Evolutionary conservation across 1,140 invertebrate species (phyloP).

Genomic region (Drosophila nasuta): DNA sequence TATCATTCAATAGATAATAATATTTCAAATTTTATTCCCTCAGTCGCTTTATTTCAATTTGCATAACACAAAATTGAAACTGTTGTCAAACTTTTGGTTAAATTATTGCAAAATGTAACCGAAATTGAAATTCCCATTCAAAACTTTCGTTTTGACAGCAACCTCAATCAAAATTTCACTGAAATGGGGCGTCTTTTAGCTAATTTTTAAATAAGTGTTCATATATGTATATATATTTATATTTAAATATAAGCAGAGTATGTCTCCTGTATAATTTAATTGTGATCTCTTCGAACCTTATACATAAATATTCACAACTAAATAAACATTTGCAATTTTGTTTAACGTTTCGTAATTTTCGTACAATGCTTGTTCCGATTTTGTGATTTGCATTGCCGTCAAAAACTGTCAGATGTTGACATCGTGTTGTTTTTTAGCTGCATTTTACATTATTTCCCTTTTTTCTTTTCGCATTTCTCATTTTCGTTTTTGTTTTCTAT

Average conservation of each 20-base stretch:
- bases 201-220: background rate
- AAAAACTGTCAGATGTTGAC: conserved; percentile 37
- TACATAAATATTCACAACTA: background rate
- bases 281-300: background rate
- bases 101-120: background rate
- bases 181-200: background rate
- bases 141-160: conserved; percentile 38
- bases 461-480: conserved; percentile 3
- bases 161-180: background rate
- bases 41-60: conserved; percentile 6
- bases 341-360: background rate
- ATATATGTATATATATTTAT: no score
- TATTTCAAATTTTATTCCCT: conserved; percentile 23
- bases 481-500: conserved; percentile 34
- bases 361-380: background rate
- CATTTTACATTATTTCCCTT: conserved; percentile 26
- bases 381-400: conserved; percentile 8
- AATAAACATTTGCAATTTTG: background rate
- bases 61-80: conserved; percentile 7
- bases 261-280: background rate
- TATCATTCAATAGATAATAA: conserved; percentile 2
- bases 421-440: conserved; percentile 10
- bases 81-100: conserved; percentile 15
- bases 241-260: no score
- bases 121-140: conserved; percentile 18